A percentile compares a stretch with the other conserved stretches of the same genome.
Evolutionary conservation across 2,113 vertebrate species (phyloP).

Genomic region (Salminus brasiliensis): DNA sequence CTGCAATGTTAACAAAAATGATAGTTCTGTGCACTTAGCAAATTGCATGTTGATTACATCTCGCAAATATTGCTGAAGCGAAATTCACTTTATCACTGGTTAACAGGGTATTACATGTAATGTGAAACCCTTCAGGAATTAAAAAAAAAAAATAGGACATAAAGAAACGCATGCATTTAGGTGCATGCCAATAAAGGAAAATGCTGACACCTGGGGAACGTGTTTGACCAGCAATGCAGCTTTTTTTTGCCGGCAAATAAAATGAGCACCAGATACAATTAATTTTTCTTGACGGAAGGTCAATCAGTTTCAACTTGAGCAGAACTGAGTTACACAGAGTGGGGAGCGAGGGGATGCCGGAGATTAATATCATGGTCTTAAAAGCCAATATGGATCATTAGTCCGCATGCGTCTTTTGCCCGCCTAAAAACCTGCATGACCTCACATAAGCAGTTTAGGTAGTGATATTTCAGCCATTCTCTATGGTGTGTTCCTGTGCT

Average conservation of each 20-base stretch:
- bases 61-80: constrained; percentile 68
- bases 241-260: constrained; percentile 69
- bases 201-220: constrained; percentile 66
- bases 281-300: constrained; percentile 71
- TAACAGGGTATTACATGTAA: constrained; percentile 71
- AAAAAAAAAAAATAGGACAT: neutral
- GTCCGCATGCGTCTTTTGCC: constrained; percentile 64
- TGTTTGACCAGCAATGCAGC: constrained; percentile 67
- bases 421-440: constrained; percentile 72
- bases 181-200: constrained; percentile 67
- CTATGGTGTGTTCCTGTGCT: neutral
- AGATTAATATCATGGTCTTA: constrained; percentile 70
- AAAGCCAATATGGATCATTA: constrained; percentile 72
- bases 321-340: constrained; percentile 53
- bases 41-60: constrained; percentile 74
- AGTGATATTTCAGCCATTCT: constrained; percentile 57
- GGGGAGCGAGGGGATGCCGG: constrained; percentile 41
- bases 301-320: constrained; percentile 66
- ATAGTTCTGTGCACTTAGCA: constrained; percentile 78
- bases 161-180: constrained; percentile 56
- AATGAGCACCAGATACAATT: constrained; percentile 69
- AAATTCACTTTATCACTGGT: constrained; percentile 71
- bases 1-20: constrained; percentile 73
- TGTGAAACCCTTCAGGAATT: constrained; percentile 62
- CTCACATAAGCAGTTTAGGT: constrained; percentile 72